These are phyloP conservation scores for Leucophenga montana DNA, from an alignment of 2,888 invertebrate species.

Conservation along the genomic window DNA sequence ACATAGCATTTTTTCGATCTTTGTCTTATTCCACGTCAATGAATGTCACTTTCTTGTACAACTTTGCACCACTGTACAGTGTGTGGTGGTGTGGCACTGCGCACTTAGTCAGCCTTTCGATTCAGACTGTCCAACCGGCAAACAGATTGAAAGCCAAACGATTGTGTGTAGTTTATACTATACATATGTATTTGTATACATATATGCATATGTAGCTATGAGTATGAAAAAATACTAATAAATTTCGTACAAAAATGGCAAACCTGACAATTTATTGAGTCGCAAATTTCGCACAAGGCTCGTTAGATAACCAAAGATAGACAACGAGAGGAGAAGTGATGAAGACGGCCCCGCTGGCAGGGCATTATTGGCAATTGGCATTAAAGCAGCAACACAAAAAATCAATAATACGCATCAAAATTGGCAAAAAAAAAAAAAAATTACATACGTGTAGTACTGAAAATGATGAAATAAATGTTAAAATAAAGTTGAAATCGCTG, in stretches of 20 bases:
- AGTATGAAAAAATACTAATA: slow-evolving; percentile 14
- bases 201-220: neutral
- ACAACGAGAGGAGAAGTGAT: neutral
- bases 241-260: slow-evolving; percentile 27
- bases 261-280: slow-evolving; percentile 23
- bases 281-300: slow-evolving; percentile 42
- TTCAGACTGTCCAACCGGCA: neutral
- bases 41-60: slow-evolving; percentile 4
- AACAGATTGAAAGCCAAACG: slow-evolving; percentile 1
- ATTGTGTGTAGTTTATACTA: neutral
- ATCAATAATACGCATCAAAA: slow-evolving; percentile 49
- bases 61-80: slow-evolving; percentile 17
- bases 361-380: neutral
- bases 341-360: slow-evolving; percentile 33
- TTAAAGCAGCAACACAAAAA: slow-evolving; percentile 4
- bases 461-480: too few species aligned
- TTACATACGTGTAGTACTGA: neutral
- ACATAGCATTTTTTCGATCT: neutral
- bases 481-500: too few species aligned
- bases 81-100: neutral
- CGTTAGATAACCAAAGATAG: slow-evolving; percentile 48
- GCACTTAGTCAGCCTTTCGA: slow-evolving; percentile 1
- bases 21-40: slow-evolving; percentile 23
- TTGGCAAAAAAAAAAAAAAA: slow-evolving; percentile 46
- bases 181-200: neutral